These are phyloP conservation scores for Hippoglossus hippoglossus DNA, from an alignment of 2,797 vertebrate species.

Conservation along the genomic window DNA sequence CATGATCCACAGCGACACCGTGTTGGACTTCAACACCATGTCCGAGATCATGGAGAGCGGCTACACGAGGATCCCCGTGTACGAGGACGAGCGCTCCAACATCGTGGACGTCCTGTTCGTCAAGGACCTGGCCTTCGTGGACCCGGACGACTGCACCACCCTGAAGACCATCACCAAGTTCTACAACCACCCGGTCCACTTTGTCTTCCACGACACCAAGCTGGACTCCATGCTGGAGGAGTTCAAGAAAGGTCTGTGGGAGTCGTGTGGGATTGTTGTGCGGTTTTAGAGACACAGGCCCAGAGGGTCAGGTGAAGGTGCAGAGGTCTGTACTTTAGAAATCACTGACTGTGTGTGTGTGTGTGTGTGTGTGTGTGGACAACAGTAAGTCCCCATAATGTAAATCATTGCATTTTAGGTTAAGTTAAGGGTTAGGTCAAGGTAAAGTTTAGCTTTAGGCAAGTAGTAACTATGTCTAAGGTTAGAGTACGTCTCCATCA, in stretches of 20 bases:
- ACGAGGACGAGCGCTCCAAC: constrained; percentile 92
- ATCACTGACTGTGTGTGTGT: neutral
- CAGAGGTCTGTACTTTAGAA: no score
- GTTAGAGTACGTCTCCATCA: no score
- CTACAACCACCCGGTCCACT: constrained; percentile 98
- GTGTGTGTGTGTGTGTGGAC: neutral
- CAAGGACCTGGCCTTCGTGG: constrained; percentile 97
- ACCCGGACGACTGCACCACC: constrained; percentile 95
- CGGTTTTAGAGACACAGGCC: neutral
- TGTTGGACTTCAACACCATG: constrained; percentile 98
- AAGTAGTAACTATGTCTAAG: no score
- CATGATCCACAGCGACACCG: constrained; percentile 92
- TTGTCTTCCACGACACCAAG: constrained; percentile 98
- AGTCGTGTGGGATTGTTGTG: neutral
- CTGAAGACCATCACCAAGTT: constrained; percentile 98
- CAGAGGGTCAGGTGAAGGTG: neutral
- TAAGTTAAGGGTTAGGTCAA: no score
- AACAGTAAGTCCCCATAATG: no score
- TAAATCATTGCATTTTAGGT: no score
- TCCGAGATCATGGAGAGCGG: constrained; percentile 99
- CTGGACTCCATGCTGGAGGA: constrained; percentile 98
- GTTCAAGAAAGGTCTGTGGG: constrained; percentile 94
- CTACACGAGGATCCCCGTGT: constrained; percentile 95
- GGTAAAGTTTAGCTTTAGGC: no score
- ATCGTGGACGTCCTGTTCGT: constrained; percentile 96